A percentile compares a stretch with the other conserved stretches of the same genome.
Conservation (phyloP, 2,797 vertebrate species). For the Nothura maculosa region DNA sequence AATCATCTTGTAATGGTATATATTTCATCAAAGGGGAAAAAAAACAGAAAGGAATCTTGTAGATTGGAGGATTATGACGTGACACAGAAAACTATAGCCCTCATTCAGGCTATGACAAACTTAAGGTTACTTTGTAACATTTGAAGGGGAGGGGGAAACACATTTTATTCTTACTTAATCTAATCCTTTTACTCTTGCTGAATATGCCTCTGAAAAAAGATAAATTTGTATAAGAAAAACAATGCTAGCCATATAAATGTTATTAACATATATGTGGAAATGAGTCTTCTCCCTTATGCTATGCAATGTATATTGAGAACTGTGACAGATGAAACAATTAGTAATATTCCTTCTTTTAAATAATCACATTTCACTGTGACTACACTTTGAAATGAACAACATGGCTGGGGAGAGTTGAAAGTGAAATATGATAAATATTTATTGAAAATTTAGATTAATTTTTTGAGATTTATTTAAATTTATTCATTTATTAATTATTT, state of each 20-base stretch:
- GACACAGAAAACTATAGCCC: neutral
- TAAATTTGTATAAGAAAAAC: neutral
- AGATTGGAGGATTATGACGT: neutral
- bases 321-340: neutral
- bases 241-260: neutral
- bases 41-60: neutral
- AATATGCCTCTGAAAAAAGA: neutral
- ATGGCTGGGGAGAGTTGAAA: neutral
- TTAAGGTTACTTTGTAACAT: neutral
- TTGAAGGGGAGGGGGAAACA: neutral
- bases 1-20: neutral
- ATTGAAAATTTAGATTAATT: neutral
- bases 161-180: neutral
- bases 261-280: neutral
- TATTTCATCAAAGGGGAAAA: neutral
- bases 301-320: neutral
- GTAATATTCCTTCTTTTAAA: neutral
- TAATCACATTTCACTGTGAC: neutral
- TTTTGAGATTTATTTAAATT: neutral
- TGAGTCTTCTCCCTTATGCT: neutral
- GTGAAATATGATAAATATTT: neutral
- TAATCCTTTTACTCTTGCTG: neutral
- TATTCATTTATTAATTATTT: no score
- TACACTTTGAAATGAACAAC: neutral
- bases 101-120: neutral